Evolutionary conservation across 2,797 vertebrate genomes (phyloP).

Genomic region (Sphenopsis melanotis): DNA sequence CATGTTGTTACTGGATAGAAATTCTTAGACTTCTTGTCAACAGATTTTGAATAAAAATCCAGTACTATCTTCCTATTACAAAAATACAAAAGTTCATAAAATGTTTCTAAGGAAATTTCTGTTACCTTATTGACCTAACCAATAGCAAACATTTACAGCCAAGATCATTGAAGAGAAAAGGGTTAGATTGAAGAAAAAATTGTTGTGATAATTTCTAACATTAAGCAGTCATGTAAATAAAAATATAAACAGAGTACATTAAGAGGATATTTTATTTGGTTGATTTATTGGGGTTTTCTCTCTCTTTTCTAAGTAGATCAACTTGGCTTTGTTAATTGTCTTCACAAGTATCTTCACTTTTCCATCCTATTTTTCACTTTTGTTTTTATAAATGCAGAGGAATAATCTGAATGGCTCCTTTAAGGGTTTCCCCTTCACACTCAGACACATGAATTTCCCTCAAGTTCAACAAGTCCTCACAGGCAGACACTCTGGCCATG

Average conservation of each 20-base stretch:
- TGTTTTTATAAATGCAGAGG: not conserved
- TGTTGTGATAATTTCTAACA: not conserved
- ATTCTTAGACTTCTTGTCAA: not conserved
- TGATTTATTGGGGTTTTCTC: not conserved
- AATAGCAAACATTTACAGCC: not conserved
- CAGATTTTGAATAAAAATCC: not conserved
- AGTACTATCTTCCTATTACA: not conserved
- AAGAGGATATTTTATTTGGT: not conserved
- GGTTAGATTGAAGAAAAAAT: not conserved
- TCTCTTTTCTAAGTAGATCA: not conserved
- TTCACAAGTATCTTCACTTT: not conserved
- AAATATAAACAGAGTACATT: not conserved
- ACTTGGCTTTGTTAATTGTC: not conserved
- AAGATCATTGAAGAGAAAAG: not conserved
- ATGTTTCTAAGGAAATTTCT: not conserved
- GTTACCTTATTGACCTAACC: not conserved
- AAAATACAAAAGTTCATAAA: not conserved
- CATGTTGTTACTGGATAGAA: not conserved
- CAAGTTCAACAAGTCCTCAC: not conserved
- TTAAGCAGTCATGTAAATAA: not conserved
- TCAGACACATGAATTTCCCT: not conserved
- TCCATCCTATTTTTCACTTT: not conserved
- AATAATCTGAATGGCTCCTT: not conserved
- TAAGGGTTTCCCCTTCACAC: not conserved
- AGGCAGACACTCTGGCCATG: not conserved